These are phyloP conservation scores for Apamea anceps DNA, from an alignment of 2,888 invertebrate genomes.

Conservation along the genomic window DNA sequence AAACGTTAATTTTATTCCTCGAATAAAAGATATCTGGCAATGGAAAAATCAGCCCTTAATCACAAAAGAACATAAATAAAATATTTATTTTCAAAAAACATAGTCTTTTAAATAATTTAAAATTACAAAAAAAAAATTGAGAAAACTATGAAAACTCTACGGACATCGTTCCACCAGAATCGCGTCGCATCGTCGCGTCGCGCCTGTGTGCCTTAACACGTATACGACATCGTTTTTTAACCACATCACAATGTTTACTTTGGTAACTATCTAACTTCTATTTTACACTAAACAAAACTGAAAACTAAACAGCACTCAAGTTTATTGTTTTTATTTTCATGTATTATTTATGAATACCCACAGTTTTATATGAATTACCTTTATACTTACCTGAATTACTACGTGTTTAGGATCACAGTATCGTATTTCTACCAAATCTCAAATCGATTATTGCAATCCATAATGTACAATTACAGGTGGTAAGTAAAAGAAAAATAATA, in stretches of 20 bases:
- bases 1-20: too few relatives aligned
- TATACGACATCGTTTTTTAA: too few relatives aligned
- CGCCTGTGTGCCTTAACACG: neutral
- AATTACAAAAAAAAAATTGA: too few relatives aligned
- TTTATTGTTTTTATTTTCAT: neutral
- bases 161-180: neutral
- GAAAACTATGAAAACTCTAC: neutral
- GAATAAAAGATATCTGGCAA: too few relatives aligned
- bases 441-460: too few relatives aligned
- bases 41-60: too few relatives aligned
- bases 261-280: neutral
- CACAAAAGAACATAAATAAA: too few relatives aligned
- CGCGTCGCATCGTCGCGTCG: neutral
- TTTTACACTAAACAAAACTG: neutral
- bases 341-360: neutral
- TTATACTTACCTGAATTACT: neutral
- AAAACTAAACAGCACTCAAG: neutral
- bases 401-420: neutral
- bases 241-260: neutral
- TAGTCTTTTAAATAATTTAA: too few relatives aligned
- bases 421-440: too few relatives aligned
- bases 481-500: too few relatives aligned
- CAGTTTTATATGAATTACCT: neutral
- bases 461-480: too few relatives aligned
- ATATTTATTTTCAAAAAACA: too few relatives aligned